These are phyloP conservation scores for Scaptomyza flava DNA, from an alignment of 2,888 invertebrate species.

Conservation along the genomic window DNA sequence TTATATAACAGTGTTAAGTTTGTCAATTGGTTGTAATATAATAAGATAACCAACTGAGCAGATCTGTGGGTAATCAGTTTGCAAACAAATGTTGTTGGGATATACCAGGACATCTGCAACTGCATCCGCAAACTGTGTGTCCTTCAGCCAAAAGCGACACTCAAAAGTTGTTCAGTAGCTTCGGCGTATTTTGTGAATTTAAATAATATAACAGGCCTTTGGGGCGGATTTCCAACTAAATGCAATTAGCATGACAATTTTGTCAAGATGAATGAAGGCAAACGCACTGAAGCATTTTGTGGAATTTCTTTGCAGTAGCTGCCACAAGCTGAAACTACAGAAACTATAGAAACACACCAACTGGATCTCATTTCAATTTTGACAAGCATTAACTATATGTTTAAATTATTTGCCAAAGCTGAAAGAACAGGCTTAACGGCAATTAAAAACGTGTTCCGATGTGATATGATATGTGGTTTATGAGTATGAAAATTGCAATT, in stretches of 20 bases:
- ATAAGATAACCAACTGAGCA: constrained; percentile 4
- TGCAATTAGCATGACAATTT: constrained; percentile 64
- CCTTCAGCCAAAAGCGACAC: constrained; percentile 34
- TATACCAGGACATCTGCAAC: constrained; percentile 16
- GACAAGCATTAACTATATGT: not conserved
- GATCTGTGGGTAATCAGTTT: constrained; percentile 23
- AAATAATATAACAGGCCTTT: constrained; percentile 35
- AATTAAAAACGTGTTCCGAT: constrained; percentile 13
- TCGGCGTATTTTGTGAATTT: constrained; percentile 39
- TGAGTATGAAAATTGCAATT: constrained; percentile 47
- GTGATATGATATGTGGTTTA: constrained; percentile 10
- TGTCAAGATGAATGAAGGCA: not conserved
- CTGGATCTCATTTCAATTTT: constrained; percentile 2
- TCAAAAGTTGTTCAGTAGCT: constrained; percentile 24
- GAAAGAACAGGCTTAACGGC: constrained; percentile 32
- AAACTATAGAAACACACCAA: not conserved
- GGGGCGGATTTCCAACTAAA: constrained; percentile 40
- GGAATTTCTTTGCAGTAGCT: not conserved
- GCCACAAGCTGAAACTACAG: constrained; percentile 4
- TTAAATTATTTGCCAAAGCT: constrained; percentile 39
- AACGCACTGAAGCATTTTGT: constrained; percentile 32
- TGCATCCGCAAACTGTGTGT: constrained; percentile 18
- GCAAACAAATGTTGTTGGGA: constrained; percentile 12
- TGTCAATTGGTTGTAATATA: constrained; percentile 26
- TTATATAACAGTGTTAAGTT: not conserved